Percentiles rank a stretch among this genome's conserved stretches.
phyloP scores from a whole-genome alignment of 2,113 vertebrate species.

The Megaceryle torquata region DNA sequence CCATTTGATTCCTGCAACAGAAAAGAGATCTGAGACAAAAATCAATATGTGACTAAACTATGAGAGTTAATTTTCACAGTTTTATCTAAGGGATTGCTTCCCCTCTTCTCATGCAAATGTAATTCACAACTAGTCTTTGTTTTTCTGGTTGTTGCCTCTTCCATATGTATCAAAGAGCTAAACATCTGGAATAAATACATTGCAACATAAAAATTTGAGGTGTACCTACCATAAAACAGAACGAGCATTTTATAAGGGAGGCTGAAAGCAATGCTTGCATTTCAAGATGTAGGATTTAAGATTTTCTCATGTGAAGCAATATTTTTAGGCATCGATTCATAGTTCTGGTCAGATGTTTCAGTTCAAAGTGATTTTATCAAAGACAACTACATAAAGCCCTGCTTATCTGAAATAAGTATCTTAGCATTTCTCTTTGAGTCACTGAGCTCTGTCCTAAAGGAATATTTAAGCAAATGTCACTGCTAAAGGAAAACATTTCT shows the following conservation, averaged over 20 bases:
- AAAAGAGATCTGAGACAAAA: slow-evolving; percentile 23
- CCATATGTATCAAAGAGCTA: not conserved
- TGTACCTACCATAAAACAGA: not conserved
- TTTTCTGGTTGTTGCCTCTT: not conserved
- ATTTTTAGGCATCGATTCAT: not conserved
- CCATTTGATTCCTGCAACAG: slow-evolving; percentile 16
- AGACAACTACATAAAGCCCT: not conserved
- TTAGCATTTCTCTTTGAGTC: not conserved
- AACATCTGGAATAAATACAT: not conserved
- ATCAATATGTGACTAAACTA: slow-evolving; percentile 13
- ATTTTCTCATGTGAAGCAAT: not conserved
- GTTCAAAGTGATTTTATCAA: not conserved
- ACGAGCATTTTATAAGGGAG: not conserved
- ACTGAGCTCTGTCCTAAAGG: not conserved
- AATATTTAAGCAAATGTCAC: not conserved
- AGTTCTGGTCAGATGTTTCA: not conserved
- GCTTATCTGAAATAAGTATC: not conserved
- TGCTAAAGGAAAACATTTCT: not conserved
- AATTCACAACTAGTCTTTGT: not conserved
- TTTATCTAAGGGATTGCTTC: not conserved
- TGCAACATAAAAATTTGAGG: not conserved
- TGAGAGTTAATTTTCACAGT: not conserved
- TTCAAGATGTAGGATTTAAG: not conserved
- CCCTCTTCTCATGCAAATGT: not conserved
- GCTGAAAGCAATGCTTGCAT: not conserved